Evolutionary conservation across 2,888 invertebrate species (phyloP), one percentile per base, ranked within the genome.

Genomic region (Cephus sareptanus): DNA sequence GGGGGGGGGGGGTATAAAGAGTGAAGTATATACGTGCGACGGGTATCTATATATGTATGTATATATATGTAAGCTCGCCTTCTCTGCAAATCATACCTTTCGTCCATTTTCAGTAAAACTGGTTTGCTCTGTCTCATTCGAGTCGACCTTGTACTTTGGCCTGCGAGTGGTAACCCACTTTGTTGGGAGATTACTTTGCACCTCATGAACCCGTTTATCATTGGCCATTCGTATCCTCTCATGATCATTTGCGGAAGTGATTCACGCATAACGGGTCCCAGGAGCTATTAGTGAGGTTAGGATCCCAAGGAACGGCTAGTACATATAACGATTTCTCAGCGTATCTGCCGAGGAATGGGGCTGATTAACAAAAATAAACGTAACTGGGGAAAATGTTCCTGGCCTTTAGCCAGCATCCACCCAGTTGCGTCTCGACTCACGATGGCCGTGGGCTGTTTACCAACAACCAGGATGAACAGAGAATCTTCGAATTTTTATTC

Each of bases 311-410:
- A 56, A 56, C 23, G 23, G 56, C 23, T 23, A 56, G 56, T 56
- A 23, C 9, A 56, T 56, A 23, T 56, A 56, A 56, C 56, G 56
- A 56, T 56, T 56, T 56, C 56, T 56, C 2, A 56, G 56, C 23
- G 56, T 56, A 56, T 56, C 9, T 56, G 56, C 23, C 56, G 23
- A 23, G 56, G 23, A 56, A 56, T 56, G 56, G 56, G 56, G 75
- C 35, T 77, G 69, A 34, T 77, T 77, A 75, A 78, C 78, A n/a
- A 75, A 78, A 78, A 78, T 75, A 78, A 69, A 78, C 71, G 15
- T 69, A 75, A 78, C 78, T 78, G 75, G 75, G 77, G 31, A 78
- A 70, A 74, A 78, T 75, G 69, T 37, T 71, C 31, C 70, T 78
- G 78, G 78, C 78, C 74, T 69, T 1, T 15, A 71, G 73, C 78